Base-by-base conservation (phyloP, 2,888 invertebrate genomes). In the Zhengitettix transpicula region DNA sequence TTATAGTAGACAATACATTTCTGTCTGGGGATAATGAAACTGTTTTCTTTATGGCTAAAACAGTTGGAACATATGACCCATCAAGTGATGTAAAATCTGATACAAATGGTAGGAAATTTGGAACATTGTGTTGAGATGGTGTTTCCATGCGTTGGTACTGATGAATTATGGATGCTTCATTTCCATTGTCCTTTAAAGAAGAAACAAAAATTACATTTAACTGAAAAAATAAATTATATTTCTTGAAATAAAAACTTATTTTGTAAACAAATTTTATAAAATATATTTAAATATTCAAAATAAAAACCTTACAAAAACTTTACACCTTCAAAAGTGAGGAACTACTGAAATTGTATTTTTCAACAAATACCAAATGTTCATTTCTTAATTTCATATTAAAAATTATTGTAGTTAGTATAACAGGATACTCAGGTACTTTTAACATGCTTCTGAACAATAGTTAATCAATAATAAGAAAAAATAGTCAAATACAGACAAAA, bases 101-200 rank as follows among this genome's bases (percentile, higher is more conserved):
- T 10, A 68, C 64, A 42, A 68, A 54, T 55, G 15, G 60, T 53
- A 10, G 55, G 55, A 55, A 41, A 47, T 47, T 28, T n/a, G 40
- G 55, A 55, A 41, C 55, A 2, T 42, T 52, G 15, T 58, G 58
- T 15, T 58, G 58, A 41, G 52, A 42, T 14, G 70, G 67, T 40
- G 68, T 65, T 61, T 69, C 68, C 67, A 70, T 69, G 62, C 68
- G 64, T 56, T 68, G 67, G 62, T 69, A 69, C 41, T 69, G 69
- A 64, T 68, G 70, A 55, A 42, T 42, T 52, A 17, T 42, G 40
- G 40, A 56, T 56, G 12, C 15, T 40, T 40, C 42, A n/a, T 16
- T 41, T 41, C 11, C 12, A 56, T 41, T 56, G 40, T 56, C 12
- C 14, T 56, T 12, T 16, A n/a, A 56, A 40, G 2, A 15, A 28